Conservation (phyloP, 2,888 invertebrate species). For the Sinelater perroti region DNA sequence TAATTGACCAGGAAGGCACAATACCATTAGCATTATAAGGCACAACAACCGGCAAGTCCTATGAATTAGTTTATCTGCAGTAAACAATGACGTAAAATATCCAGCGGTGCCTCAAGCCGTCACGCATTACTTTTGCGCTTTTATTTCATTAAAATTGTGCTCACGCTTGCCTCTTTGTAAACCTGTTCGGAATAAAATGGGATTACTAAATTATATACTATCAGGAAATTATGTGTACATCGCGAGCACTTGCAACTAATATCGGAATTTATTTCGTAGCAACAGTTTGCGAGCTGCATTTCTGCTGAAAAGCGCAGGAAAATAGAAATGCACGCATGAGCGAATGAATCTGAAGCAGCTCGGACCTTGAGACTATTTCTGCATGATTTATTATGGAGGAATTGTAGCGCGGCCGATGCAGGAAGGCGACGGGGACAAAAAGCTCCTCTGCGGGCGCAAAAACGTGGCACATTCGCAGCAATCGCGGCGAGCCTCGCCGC, state of each 20-base stretch:
- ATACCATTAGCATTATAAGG: slow-evolving; percentile 32
- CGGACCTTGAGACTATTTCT: slow-evolving; percentile 39
- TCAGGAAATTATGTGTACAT: too few species aligned
- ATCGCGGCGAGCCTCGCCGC: not conserved
- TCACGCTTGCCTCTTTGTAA: slow-evolving; percentile 43
- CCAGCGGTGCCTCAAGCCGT: slow-evolving; percentile 52
- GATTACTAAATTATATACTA: slow-evolving; percentile 15
- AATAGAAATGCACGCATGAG: slow-evolving; percentile 37
- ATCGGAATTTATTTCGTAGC: too few species aligned
- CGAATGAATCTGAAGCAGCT: slow-evolving; percentile 35
- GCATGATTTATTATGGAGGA: slow-evolving; percentile 38
- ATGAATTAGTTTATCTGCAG: slow-evolving; percentile 55
- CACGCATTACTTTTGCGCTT: slow-evolving; percentile 50
- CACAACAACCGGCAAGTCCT: slow-evolving; percentile 42
- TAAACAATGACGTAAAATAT: slow-evolving; percentile 56
- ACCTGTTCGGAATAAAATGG: slow-evolving; percentile 26
- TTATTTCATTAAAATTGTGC: slow-evolving; percentile 51
- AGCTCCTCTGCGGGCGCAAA: too few species aligned
- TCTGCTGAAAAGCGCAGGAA: too few species aligned
- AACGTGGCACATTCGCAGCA: too few species aligned
- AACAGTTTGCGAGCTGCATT: too few species aligned
- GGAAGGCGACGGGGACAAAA: too few species aligned
- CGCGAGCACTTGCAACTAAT: too few species aligned
- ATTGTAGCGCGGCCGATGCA: slow-evolving; percentile 9
- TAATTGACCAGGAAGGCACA: slow-evolving; percentile 42